These are phyloP conservation scores for Atherinomorus stipes DNA, from an alignment of 2,113 vertebrate species.

Conservation along the genomic window DNA sequence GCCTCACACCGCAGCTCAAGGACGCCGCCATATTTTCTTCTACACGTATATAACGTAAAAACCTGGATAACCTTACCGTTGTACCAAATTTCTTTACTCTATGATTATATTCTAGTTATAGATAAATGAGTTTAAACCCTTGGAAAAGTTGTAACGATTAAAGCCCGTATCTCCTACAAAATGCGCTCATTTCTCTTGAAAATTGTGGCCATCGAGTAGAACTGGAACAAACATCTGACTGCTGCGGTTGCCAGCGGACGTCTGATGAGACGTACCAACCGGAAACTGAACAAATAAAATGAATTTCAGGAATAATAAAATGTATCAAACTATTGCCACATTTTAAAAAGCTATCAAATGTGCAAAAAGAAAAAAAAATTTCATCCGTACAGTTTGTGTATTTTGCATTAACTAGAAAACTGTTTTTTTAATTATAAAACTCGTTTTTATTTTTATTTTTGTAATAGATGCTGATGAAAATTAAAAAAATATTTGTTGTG, in stretches of 20 bases:
- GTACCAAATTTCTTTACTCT: background rate
- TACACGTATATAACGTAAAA: too few relatives aligned
- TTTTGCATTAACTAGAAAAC: too few relatives aligned
- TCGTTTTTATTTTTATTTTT: too few relatives aligned
- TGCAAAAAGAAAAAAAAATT: too few relatives aligned
- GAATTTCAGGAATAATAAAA: too few relatives aligned
- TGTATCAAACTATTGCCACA: too few relatives aligned
- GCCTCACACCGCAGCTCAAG: constrained; percentile 68
- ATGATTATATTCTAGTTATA: too few relatives aligned
- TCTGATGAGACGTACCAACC: constrained; percentile 1
- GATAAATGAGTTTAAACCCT: background rate
- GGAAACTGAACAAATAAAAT: constrained; percentile 41
- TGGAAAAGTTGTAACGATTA: rapidly evolving
- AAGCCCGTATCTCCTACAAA: rapidly evolving
- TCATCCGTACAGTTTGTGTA: too few relatives aligned
- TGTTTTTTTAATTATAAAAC: too few relatives aligned
- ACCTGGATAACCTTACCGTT: background rate
- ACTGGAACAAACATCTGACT: background rate
- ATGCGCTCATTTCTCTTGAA: background rate
- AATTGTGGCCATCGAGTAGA: background rate
- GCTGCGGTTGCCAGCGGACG: constrained; percentile 26
- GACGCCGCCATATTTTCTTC: constrained; percentile 80
- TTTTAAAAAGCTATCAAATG: too few relatives aligned
- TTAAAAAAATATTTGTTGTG: too few relatives aligned
- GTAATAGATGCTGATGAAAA: too few relatives aligned